Evolutionary conservation across 2,113 vertebrate genomes (phyloP).

Genomic region (Passer domesticus): DNA sequence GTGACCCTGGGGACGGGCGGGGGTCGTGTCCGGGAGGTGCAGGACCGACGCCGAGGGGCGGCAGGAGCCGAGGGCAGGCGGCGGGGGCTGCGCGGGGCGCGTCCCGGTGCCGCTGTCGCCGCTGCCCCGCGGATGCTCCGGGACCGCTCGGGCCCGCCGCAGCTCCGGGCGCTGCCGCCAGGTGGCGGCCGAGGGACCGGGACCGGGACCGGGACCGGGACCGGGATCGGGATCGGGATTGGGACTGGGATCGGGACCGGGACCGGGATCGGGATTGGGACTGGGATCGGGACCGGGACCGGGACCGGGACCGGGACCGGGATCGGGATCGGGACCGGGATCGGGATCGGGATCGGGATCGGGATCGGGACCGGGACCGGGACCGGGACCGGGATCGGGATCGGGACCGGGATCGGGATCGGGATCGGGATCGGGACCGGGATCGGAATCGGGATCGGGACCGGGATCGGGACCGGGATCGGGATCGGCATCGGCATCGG

Average conservation of each 20-base stretch:
- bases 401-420: fast-evolving
- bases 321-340: fast-evolving
- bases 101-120: neutral
- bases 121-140: neutral
- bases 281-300: fast-evolving
- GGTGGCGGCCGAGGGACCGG: conserved; percentile 66
- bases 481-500: fast-evolving
- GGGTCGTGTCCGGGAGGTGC: neutral
- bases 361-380: fast-evolving
- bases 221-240: fast-evolving
- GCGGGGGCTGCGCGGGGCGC: fast-evolving
- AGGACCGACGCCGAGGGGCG: neutral
- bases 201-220: neutral
- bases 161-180: conserved; percentile 2
- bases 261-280: neutral
- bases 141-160: neutral
- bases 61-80: neutral
- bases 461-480: no score
- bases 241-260: fast-evolving
- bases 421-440: fast-evolving
- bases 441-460: fast-evolving
- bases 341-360: fast-evolving
- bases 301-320: fast-evolving
- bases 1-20: fast-evolving
- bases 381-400: fast-evolving